Evolutionary conservation across 2,797 vertebrate genomes (phyloP), one percentile per base, ranked within the genome.

Genomic region (Brachyalestes nurse): DNA sequence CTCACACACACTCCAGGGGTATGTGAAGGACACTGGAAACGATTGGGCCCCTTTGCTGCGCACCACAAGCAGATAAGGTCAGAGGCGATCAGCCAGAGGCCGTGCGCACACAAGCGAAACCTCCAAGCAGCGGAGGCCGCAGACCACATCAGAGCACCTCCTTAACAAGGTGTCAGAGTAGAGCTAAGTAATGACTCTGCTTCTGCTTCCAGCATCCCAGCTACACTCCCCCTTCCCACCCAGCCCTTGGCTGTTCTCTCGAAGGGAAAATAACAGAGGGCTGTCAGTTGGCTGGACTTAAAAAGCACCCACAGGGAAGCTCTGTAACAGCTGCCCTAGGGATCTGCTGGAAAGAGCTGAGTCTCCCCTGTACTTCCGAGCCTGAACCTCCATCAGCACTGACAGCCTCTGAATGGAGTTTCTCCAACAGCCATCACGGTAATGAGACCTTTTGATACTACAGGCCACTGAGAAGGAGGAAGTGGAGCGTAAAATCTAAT

Each of bases 81-180:
- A 66, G 53, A 9, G 9, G 40, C 45, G 21, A 61, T 55, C 58
- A 78, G 49, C 53, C 69, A 42, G 58, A 45, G 45, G 64, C 66
- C 23, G 73, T 19, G 58, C 12, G 49, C 65, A 55, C 71, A 76
- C 28, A 49, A 78, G 55, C 73, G 76, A 79, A 75, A 77, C 69
- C 67, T 77, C 74, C 28, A 34, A 72, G 58, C 69, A 69, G 51
- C 77, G 67, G 23, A 77, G 66, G 40, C 23, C 42, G 60, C 9
- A 40, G 67, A 69, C 81, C 84, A 85, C 87, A 86, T 85, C 79
- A 16, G 19, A 72, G 49, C 47, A 42, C 80, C 82, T 86, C 82
- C 74, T 79, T 87, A 88, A 88, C 82, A 84, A 86, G 85, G 75
- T 87, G 86, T 84, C 86, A 86, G 82, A 83, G 71, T 60, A 85